Evolutionary conservation across 1,140 invertebrate genomes (phyloP), one percentile per base, ranked within the genome.

Genomic region (Periplaneta americana): DNA sequence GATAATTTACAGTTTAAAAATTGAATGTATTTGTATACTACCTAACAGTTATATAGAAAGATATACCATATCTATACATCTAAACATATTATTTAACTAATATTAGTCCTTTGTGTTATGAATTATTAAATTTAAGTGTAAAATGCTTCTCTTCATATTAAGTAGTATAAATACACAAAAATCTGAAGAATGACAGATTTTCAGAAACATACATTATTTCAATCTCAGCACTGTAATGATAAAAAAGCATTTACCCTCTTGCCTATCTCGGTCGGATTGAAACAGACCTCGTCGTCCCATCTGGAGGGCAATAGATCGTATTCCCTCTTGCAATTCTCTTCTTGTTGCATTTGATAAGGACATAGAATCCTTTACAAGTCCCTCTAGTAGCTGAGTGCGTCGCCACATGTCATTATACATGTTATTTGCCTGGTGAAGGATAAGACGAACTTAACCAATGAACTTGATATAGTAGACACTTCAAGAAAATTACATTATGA

Each of bases 361-460:
- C 83, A 90, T 88, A 11, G 90, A 87, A 84, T 88, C 88, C 77
- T 89, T 87, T 83, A 91, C 86, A 79, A 90, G 83, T 2, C 88
- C 86, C 83, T 91, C 89, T 31, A 91, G 83, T 8, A 88, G 83
- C 48, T 90, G 84, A 1, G 88, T 86, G n/a, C 88, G 88, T 39
- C 89, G 87, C 90, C 90, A 91, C 34, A 91, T 88, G 79, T 91
- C 90, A 35, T 89, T 88, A 84, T 91, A 91, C 84, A 91, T 90
- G 82, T 91, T 90, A 83, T 88, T 89, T 37, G 91, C 88, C 91
- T 92, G 82, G 17, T 36, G 35, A 28, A 22, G 74, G 28, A 32
- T 32, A 22, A 66, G 48, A 28, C 48, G 9, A 66, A 28, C 4
- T 6, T 66, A 66, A 15, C 13, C 39, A n/a, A n/a, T n/a, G n/a